These are phyloP conservation scores for Meganola albula DNA, from an alignment of 2,888 invertebrate species.

Conservation along the genomic window DNA sequence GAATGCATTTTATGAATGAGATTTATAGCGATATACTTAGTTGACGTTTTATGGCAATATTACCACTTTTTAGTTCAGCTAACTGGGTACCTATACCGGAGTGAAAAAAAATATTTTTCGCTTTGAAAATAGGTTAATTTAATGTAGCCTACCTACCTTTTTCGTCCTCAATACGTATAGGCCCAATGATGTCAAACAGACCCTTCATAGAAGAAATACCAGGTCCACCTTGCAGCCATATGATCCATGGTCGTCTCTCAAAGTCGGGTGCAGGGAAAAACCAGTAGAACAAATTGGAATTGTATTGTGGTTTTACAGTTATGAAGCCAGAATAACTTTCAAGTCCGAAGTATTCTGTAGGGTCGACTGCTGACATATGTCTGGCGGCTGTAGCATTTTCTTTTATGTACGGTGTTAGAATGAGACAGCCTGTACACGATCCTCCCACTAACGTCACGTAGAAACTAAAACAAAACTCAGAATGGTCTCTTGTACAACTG, in stretches of 20 bases:
- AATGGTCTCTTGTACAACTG: too few species aligned
- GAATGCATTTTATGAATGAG: too few species aligned
- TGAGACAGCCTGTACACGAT: conserved; percentile 10
- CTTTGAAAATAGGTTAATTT: too few species aligned
- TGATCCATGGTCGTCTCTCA: conserved; percentile 79
- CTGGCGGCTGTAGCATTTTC: conserved; percentile 24
- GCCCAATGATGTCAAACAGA: conserved; percentile 43
- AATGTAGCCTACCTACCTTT: too few species aligned
- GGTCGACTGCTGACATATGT: conserved; percentile 29
- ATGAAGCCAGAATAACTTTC: conserved; percentile 61
- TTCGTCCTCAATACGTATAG: conserved; percentile 33
- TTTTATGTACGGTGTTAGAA: conserved; percentile 20
- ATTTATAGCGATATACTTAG: too few species aligned
- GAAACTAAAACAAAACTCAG: too few species aligned
- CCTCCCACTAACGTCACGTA: too few species aligned
- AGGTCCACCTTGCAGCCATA: conserved; percentile 92
- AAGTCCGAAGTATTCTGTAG: conserved; percentile 32
- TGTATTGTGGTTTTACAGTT: conserved; percentile 82
- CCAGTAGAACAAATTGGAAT: conserved; percentile 89
- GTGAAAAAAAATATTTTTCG: too few species aligned
- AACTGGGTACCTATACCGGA: too few species aligned
- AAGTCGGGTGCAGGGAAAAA: conserved; percentile 84
- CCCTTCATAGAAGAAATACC: conserved; percentile 78
- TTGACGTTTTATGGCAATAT: too few species aligned
- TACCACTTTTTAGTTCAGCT: too few species aligned